Evolutionary conservation across 2,113 vertebrate genomes (phyloP).

Genomic region (Amia ocellicauda): DNA sequence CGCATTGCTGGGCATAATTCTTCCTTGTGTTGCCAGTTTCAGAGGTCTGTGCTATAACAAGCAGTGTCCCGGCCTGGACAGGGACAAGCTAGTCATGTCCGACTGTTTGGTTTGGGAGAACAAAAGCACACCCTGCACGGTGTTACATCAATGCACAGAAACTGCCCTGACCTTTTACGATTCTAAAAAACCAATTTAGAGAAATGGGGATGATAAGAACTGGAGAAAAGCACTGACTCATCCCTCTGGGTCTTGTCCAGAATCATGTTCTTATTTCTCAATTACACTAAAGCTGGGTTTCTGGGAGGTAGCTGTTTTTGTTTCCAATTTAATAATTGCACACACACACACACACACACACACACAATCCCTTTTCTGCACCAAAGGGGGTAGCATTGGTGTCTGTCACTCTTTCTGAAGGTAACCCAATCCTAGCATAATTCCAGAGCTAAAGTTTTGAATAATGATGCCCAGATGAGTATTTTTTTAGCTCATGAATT

Average conservation of each 20-base stretch:
- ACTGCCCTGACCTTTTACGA: constrained; percentile 61
- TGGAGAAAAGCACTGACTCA: constrained; percentile 47
- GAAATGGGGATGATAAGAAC: constrained; percentile 48
- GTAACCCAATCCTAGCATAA: no score
- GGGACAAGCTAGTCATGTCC: no score
- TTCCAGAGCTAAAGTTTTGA: no score
- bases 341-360: constrained; percentile 35
- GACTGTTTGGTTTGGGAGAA: constrained; percentile 60
- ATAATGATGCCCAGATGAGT: no score
- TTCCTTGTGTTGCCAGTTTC: no score
- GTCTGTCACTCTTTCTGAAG: no score
- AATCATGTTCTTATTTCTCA: constrained; percentile 58
- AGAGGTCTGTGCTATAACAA: no score
- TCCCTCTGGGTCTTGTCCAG: constrained; percentile 67
- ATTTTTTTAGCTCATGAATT: no score
- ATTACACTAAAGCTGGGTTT: constrained; percentile 62
- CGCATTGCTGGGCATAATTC: no score
- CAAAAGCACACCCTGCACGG: constrained; percentile 52
- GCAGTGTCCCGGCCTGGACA: no score
- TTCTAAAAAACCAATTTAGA: constrained; percentile 47
- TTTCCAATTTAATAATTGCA: constrained; percentile 59
- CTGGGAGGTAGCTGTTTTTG: constrained; percentile 53
- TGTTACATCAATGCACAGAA: constrained; percentile 57
- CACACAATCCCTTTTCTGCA: constrained; percentile 3
- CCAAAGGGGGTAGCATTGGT: no score